Base-by-base conservation (phyloP, 2,797 vertebrate species). In the Xenopus petersii region DNA sequence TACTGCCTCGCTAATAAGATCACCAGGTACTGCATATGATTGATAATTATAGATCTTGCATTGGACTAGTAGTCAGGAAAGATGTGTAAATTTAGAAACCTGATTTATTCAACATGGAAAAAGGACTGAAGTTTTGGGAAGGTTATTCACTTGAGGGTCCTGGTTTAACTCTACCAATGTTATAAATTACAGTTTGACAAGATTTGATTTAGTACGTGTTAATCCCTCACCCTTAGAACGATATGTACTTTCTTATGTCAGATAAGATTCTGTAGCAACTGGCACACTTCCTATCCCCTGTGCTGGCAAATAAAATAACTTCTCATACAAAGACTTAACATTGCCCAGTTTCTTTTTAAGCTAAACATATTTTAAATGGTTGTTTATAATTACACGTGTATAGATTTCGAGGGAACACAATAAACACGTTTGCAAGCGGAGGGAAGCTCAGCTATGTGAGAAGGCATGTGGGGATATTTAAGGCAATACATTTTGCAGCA, bases 151-250 rank as follows among this genome's bases (percentile, higher is more conserved):
- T 67, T 46, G 17, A 70, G 66, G 65, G 13, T 10, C 65, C 70
- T 49, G 62, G 59, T 74, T 70, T 33, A 54, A 73, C 60, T 65
- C 66, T n/a, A 42, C 42, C 61, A 46, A 48, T 79, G 73, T 75
- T 69, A 74, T 79, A 79, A 79, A 79, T 79, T 79, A 70, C 54
- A 74, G 55, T 54, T 59, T 60, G 76, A 70, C 76, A 74, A 64
- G 60, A 69, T 79, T 73, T 79, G 76, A 79, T 79, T 74, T 79
- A 70, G 76, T 42, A 70, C 12, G 76, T 79, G 76, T 74, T 79
- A 79, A 79, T 79, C 62, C 70, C 71, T 74, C 42, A 79, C 70
- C 13, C 71, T 74, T 70, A 79, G 76, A 78, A 79, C 71, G 67
- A 74, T 15, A 65, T 79, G 76, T 79, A 78, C 75, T 78, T 73